Evolutionary conservation across 2,113 vertebrate species (phyloP).

Genomic region (Aptenodytes forsteri): DNA sequence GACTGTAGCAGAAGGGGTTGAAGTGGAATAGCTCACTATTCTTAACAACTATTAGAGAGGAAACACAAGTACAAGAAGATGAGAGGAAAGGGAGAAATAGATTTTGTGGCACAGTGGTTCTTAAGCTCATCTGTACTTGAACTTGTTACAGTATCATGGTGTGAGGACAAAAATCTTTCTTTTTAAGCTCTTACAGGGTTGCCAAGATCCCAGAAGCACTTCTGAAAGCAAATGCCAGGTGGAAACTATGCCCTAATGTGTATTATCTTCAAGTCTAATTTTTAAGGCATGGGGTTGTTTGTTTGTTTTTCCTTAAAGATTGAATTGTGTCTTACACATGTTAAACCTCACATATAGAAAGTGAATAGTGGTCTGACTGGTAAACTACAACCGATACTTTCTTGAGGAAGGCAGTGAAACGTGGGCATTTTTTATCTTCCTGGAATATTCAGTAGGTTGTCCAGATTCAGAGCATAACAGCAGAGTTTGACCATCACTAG

Average conservation of each 20-base stretch:
- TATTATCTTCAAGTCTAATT: background rate
- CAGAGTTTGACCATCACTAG: background rate
- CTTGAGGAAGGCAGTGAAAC: background rate
- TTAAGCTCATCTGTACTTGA: background rate
- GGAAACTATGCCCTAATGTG: background rate
- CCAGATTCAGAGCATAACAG: background rate
- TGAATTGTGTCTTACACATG: background rate
- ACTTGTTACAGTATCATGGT: background rate
- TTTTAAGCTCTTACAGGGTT: background rate
- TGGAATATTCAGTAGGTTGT: background rate
- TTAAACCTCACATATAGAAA: background rate
- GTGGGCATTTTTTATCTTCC: background rate
- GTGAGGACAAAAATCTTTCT: background rate
- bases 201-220: background rate
- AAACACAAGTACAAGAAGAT: background rate
- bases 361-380: background rate
- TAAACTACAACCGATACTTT: background rate
- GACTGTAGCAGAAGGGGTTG: background rate
- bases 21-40: background rate
- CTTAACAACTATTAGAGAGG: background rate
- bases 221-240: background rate
- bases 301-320: background rate
- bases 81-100: background rate
- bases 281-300: background rate
- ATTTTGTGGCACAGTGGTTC: background rate